Percentiles rank a stretch among this genome's conserved stretches.
These are phyloP conservation scores for Galleria mellonella DNA, from an alignment of 1,140 invertebrate genomes.

Conservation along the genomic window DNA sequence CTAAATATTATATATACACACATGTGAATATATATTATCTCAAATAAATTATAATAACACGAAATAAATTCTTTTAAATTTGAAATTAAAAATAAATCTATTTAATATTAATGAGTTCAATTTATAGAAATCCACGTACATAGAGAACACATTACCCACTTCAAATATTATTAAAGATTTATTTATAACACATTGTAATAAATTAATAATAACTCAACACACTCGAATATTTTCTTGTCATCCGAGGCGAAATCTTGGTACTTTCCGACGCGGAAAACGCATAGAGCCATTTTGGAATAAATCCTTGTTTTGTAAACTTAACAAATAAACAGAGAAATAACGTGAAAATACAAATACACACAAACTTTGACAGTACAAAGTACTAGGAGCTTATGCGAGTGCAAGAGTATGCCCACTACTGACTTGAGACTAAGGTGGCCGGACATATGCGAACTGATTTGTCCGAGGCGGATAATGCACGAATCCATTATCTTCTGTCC, in stretches of 20 bases:
- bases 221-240: constrained; percentile 10
- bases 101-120: too few species aligned
- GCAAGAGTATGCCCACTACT: constrained; percentile 17
- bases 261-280: constrained; percentile 7
- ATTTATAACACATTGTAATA: constrained; percentile 11
- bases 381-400: constrained; percentile 20
- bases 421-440: too few species aligned
- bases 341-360: not conserved
- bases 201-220: constrained; percentile 14
- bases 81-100: too few species aligned
- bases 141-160: not conserved
- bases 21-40: too few species aligned
- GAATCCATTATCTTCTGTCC: not conserved
- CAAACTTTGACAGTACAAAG: not conserved
- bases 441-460: too few species aligned
- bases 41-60: too few species aligned
- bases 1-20: too few species aligned
- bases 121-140: not conserved
- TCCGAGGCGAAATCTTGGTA: constrained; percentile 2
- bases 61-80: too few species aligned
- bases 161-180: not conserved
- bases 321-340: not conserved
- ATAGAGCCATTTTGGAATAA: constrained; percentile 15
- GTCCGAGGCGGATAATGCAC: not conserved
- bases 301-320: not conserved